Base-by-base conservation (phyloP, 2,888 invertebrate genomes). In the Folsomia candida region DNA sequence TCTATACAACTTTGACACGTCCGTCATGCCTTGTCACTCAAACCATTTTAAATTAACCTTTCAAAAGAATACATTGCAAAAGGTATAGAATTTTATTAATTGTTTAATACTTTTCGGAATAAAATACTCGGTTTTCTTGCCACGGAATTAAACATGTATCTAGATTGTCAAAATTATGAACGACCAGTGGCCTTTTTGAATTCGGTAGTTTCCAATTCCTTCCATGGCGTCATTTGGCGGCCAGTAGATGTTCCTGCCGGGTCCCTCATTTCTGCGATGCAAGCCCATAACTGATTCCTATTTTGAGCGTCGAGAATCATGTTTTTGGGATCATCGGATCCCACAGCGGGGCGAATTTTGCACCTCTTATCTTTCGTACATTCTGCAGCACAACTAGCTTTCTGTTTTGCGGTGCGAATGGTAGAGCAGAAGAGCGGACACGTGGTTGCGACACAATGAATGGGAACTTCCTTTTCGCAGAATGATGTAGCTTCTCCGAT, bases 241-340 rank as follows among this genome's bases (percentile, higher is more conserved):
- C 67, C 67, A 4, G 67, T 67, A 1, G 54, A 58, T 18, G n/a
- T 29, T 14, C 26, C 58, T 11, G 47, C 28, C 1, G 67, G 67
- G 25, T 67, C 67, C 54, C 67, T 57, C 24, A 28, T 67, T 27
- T 67, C 67, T n/a, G 67, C 67, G 22, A 67, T 67, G 18, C 67
- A 67, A 2, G 67, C 67, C 67, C 67, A 67, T 18, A 67, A 29
- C 58, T 67, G 67, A 22, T 67, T 58, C 20, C 67, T 26, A 22
- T 29, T 67, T 58, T 58, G 67, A 0, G 67, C 67, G 58, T 58
- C 20, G 20, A 54, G 22, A 54, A 54, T 20, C 54, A 54, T 54
- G 20, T 75, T 75, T 22, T 70, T 72, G 0, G 75, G 72, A 58
- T 75, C 75, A 60, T 75, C 75, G n/a, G 63, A 60, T 26, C 72